Evolutionary conservation across 2,797 vertebrate genomes (phyloP), one percentile per base, ranked within the genome.

Genomic region (Melanotaenia maccullochi): DNA sequence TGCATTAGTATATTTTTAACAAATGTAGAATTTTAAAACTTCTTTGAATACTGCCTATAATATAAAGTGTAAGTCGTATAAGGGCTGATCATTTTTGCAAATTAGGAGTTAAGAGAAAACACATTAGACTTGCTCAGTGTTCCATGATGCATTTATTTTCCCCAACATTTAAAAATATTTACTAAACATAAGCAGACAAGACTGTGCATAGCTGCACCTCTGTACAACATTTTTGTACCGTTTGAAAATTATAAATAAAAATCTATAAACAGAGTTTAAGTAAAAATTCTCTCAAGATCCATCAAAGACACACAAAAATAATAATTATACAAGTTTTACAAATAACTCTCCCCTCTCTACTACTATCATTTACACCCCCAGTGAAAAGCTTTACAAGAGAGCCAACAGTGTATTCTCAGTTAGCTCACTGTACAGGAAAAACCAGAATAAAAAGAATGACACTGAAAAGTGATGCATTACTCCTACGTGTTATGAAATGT

Each of bases 101-200:
- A 54, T 11, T 3, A 32, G 24, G 13, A 40, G 20, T 38, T 24
- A 47, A 14, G 1, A 66, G 9, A 60, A 76, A 58, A 83, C 3
- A 33, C 57, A 76, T 32, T 40, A 9, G 49, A n/a, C 11, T 33
- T 30, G 3, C 58, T 82, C 28, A 75, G 73, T 66, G 70, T 78
- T 80, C 71, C 79, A 85, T 84, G 85, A 90, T 88, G 78, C 71
- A 87, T 93, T 93, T 93, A 92, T 87, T 92, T 65, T 63, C 67
- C 68, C 79, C 66, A 73, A 93, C 93, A 93, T 93, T 93, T 89
- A 87, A 93, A 94, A 94, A 92, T 91, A 91, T 91, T 91, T 90
- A 87, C 87, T 85, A 86, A 92, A 92, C 87, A 83, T 76, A 89
- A 93, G 85, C 90, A 84, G 87, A 92, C 85, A 47, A 83, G 80